Evolutionary conservation across 2,888 invertebrate genomes (phyloP).

Genomic region (Helleia helle): DNA sequence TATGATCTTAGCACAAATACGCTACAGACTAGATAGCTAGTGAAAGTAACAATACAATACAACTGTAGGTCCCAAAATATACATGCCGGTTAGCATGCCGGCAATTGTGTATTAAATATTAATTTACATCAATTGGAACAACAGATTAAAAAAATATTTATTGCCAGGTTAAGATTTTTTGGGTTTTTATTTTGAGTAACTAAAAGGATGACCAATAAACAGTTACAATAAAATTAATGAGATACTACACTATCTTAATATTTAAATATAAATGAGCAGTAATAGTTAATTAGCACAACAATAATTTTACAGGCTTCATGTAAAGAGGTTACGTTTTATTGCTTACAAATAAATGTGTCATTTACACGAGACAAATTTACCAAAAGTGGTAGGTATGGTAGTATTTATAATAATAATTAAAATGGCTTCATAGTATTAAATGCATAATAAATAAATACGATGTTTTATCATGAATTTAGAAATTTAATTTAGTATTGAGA

Average conservation of each 20-base stretch:
- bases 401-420: background rate
- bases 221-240: background rate
- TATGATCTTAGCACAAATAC: constrained; percentile 13
- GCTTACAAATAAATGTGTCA: background rate
- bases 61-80: background rate
- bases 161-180: too few relatives aligned
- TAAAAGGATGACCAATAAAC: background rate
- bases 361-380: background rate
- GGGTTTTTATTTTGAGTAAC: background rate
- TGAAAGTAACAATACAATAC: background rate
- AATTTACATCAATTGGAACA: too few relatives aligned
- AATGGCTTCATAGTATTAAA: background rate
- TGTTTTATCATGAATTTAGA: background rate
- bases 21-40: background rate
- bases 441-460: background rate
- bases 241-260: background rate
- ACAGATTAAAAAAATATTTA: too few relatives aligned
- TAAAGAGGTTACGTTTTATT: constrained; percentile 3
- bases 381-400: background rate
- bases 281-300: constrained; percentile 5
- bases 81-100: too few relatives aligned
- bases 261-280: constrained; percentile 8
- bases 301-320: background rate
- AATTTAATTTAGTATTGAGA: background rate
- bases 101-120: background rate